Evolutionary conservation across 2,113 vertebrate genomes (phyloP).

Genomic region (Microtus oregoni): DNA sequence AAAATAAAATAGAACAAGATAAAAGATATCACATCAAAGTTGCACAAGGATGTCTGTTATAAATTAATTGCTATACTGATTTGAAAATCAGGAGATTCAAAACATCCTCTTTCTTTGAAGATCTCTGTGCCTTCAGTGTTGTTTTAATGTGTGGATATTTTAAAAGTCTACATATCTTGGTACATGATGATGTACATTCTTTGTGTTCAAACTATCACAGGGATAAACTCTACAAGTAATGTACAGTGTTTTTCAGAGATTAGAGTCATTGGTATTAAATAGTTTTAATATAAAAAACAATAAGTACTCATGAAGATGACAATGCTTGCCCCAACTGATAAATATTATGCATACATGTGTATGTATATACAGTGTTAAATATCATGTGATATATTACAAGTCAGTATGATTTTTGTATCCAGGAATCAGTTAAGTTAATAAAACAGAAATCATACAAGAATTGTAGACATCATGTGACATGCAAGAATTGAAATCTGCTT

Average conservation of each 20-base stretch:
- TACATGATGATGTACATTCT: not conserved
- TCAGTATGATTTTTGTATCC: not conserved
- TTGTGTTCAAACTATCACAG: not conserved
- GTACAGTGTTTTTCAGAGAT: not conserved
- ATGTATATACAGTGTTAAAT: not conserved
- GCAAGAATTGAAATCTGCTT: not conserved
- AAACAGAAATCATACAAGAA: not conserved
- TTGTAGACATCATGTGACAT: not conserved
- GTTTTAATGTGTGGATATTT: too few relatives aligned
- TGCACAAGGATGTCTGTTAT: too few relatives aligned
- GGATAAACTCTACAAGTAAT: not conserved
- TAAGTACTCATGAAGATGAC: not conserved
- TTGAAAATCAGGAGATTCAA: too few relatives aligned
- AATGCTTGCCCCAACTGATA: not conserved
- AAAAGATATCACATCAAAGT: too few relatives aligned
- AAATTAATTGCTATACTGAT: too few relatives aligned
- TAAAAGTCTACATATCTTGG: not conserved
- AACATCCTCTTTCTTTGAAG: too few relatives aligned
- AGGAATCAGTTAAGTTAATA: not conserved
- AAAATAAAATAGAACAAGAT: too few relatives aligned
- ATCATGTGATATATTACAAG: not conserved
- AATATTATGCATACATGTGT: not conserved
- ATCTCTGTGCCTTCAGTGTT: too few relatives aligned
- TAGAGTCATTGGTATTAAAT: not conserved
- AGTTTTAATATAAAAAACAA: not conserved